Evolutionary conservation across 2,113 vertebrate species (phyloP), one percentile per base, ranked within the genome.

Genomic region (Campylorhamphus procurvoides): DNA sequence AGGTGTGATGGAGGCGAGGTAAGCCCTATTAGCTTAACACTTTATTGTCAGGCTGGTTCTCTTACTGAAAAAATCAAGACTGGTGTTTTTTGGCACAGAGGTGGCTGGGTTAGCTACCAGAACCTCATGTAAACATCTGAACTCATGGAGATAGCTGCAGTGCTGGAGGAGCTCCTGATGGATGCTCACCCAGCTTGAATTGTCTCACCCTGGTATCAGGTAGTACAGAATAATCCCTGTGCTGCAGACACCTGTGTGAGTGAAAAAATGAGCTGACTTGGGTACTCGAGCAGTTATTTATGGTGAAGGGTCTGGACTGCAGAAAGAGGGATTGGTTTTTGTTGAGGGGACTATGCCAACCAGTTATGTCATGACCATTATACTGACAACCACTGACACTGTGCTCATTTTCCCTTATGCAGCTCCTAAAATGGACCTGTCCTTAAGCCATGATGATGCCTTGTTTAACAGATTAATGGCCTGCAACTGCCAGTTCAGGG

Each of bases 241-340:
- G 40, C 68, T 89, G 18, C 3, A 3, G 35, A 50, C 63, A 66
- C 17, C 17, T 0, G 0, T 37, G 35, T 63, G 69, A 67, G 42
- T 78, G 50, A 31, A 39, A 87, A 73, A 37, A 49, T 8, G 33
- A 60, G 29, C 33, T 52, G 50, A 23, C 40, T 52, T 74, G 28
- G 39, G 17, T 37, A 18, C 33, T 63, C 1, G 0, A 85, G 47
- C 33, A 63, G 39, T 79, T 82, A 27, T 63, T 58, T 87, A 67
- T 63, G 28, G 42, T 71, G 49, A 85, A 79, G 24, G 5, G 35
- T 46, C 47, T 84, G 82, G 13, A 62, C 46, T 79, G 71, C 52
- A 88, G 58, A 53, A 76, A 8, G 11, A 72, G n/a, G 25, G 19
- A 7, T 24, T 39, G 8, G 3, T 44, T 87, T 66, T 74, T 35